Conservation (phyloP, 2,888 invertebrate species). For the Cosmia pyralina region DNA sequence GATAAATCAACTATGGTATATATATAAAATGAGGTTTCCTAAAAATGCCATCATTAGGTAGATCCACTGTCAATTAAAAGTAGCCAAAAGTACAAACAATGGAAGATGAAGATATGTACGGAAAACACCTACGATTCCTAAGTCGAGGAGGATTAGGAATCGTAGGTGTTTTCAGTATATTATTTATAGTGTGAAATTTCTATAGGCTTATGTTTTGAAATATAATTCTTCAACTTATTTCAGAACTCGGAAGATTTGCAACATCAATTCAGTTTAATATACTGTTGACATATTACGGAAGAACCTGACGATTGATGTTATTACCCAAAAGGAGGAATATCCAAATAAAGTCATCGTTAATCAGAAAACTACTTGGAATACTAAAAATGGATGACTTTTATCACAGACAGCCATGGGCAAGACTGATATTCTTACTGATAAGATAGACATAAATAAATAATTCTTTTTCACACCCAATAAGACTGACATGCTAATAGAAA, state of each 20-base stretch:
- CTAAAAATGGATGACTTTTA: slow-evolving; percentile 35
- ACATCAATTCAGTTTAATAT: slow-evolving; percentile 21
- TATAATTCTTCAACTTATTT: background rate
- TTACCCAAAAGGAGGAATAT: slow-evolving; percentile 21
- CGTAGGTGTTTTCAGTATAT: too few relatives aligned
- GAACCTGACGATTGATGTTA: slow-evolving; percentile 43
- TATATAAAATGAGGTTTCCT: background rate
- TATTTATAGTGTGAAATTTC: too few relatives aligned
- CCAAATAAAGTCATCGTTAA: slow-evolving; percentile 53
- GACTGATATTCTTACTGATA: slow-evolving; percentile 30
- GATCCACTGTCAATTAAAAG: background rate
- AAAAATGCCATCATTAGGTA: background rate
- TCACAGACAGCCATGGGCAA: slow-evolving; percentile 7
- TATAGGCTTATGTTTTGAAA: background rate
- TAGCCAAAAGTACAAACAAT: background rate
- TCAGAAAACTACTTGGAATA: slow-evolving; percentile 49
- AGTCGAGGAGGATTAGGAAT: background rate
- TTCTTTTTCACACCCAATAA: slow-evolving; percentile 43
- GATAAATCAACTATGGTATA: background rate
- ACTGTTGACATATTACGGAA: slow-evolving; percentile 45
- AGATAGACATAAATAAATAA: slow-evolving; percentile 38
- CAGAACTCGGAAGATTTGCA: background rate
- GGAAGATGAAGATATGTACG: background rate
- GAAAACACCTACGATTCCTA: background rate
- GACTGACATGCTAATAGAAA: slow-evolving; percentile 35